Evolutionary conservation across 2,797 vertebrate species (phyloP).

Genomic region (Pelobates cultripes): DNA sequence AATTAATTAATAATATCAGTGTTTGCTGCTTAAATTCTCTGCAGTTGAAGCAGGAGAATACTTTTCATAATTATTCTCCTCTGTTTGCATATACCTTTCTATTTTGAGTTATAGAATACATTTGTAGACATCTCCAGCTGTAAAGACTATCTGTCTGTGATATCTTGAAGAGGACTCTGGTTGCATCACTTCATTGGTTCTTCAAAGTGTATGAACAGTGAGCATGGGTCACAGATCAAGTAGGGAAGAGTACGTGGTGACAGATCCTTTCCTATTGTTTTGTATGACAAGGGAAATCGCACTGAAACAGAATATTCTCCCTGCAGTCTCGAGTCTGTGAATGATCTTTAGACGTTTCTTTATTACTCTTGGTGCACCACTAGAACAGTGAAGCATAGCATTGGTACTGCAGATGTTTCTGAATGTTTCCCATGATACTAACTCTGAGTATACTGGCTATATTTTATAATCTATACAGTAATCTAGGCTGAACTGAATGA

Average conservation of each 20-base stretch:
- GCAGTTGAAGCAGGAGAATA: no score
- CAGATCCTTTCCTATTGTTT: constrained; percentile 26
- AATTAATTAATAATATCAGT: no score
- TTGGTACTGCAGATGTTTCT: no score
- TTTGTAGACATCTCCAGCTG: neutral
- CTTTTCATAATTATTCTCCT: no score
- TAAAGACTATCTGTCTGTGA: neutral
- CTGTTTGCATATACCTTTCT: no score
- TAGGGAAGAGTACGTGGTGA: constrained; percentile 27
- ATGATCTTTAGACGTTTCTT: neutral
- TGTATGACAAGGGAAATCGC: neutral
- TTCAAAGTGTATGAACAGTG: neutral
- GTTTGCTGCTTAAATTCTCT: no score
- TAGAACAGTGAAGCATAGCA: no score
- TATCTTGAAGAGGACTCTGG: neutral
- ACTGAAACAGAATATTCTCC: constrained; percentile 9
- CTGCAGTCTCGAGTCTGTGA: constrained; percentile 5
- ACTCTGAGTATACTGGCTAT: no score
- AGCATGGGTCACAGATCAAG: constrained; percentile 34
- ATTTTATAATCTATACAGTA: no score
- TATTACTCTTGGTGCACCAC: neutral
- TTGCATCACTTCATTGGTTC: neutral
- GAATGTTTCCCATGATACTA: no score
- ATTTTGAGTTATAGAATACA: neutral
- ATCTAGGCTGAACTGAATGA: no score